Conservation (phyloP, 2,797 vertebrate genomes). For the Spatula versicolor region DNA sequence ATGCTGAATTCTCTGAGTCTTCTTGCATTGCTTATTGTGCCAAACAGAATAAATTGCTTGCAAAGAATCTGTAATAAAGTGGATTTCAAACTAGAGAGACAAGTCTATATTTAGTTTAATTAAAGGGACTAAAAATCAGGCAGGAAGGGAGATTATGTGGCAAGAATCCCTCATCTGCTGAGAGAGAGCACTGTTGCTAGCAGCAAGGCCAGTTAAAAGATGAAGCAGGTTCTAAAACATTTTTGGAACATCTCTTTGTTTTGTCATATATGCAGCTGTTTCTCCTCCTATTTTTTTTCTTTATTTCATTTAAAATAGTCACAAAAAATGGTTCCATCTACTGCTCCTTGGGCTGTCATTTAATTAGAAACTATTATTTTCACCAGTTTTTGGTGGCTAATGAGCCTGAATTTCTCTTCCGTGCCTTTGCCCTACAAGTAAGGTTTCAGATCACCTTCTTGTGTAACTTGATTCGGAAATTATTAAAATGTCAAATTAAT, state of each 20-base stretch:
- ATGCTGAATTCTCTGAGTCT: neutral
- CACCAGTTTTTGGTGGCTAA: neutral
- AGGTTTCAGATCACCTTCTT: neutral
- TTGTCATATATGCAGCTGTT: neutral
- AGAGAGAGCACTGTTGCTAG: neutral
- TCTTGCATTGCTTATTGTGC: neutral
- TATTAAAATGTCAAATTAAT: neutral
- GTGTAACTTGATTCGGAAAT: neutral
- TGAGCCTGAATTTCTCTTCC: neutral
- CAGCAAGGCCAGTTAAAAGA: neutral
- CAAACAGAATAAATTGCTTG: neutral
- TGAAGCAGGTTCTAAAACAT: neutral
- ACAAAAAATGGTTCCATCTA: accelerated
- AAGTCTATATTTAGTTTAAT: neutral
- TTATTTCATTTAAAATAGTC: neutral
- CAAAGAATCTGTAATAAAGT: neutral
- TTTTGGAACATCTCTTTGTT: neutral
- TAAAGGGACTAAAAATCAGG: neutral
- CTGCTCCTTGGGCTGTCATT: neutral
- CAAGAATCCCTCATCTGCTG: neutral
- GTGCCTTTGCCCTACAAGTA: neutral
- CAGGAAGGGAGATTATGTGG: neutral
- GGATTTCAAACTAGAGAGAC: neutral
- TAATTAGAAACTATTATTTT: neutral
- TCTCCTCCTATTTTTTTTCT: neutral